Conservation (phyloP, 2,797 vertebrate genomes). For the Discoglossus pictus region DNA sequence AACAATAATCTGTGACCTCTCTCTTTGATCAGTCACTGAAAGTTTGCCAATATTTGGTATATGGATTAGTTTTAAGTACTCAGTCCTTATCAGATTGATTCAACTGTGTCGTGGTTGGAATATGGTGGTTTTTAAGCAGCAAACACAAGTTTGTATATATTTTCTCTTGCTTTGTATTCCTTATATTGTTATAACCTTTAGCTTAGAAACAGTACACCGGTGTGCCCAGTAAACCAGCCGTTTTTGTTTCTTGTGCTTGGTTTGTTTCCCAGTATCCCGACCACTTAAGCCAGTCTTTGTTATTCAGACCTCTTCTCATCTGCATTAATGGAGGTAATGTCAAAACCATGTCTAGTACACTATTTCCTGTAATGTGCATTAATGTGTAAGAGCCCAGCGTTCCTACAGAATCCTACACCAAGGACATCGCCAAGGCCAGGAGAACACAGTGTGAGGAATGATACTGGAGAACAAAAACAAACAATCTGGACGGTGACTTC, state of each 20-base stretch:
- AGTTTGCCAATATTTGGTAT: too few relatives aligned
- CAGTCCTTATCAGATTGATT: too few relatives aligned
- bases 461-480: slow-evolving; percentile 40
- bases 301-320: background rate
- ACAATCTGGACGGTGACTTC: slow-evolving; percentile 1
- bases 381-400: slow-evolving; percentile 12
- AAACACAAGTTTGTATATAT: too few relatives aligned
- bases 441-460: background rate
- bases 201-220: background rate
- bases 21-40: too few relatives aligned
- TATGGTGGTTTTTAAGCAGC: background rate
- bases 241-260: slow-evolving; percentile 30
- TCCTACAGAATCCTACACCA: background rate
- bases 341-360: background rate
- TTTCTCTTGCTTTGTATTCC: background rate
- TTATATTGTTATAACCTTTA: slow-evolving; percentile 14
- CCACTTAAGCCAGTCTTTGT: background rate
- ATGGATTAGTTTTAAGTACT: too few relatives aligned
- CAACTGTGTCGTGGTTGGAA: background rate
- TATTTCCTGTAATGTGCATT: slow-evolving; percentile 16
- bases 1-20: too few relatives aligned
- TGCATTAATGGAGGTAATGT: slow-evolving; percentile 23
- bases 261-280: slow-evolving; percentile 10
- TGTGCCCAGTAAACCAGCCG: slow-evolving; percentile 2
- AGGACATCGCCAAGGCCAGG: slow-evolving; percentile 22